A percentile compares a stretch with the other conserved stretches of the same genome.
Evolutionary conservation across 2,113 vertebrate genomes (phyloP).

Genomic region (Zosterops japonicus): DNA sequence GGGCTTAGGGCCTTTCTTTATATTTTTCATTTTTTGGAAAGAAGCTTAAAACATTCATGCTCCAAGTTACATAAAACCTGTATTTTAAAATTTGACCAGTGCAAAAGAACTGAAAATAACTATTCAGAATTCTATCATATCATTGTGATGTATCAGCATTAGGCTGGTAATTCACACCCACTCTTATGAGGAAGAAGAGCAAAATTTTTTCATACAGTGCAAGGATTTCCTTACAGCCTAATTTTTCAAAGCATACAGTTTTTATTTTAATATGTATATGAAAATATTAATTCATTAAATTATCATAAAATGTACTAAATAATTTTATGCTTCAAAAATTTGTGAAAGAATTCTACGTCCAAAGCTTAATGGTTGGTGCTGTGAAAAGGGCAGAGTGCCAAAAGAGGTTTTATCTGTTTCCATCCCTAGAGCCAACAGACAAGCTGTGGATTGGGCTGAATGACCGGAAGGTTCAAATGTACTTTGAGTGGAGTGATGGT

Average conservation of each 20-base stretch:
- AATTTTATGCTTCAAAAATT: neutral
- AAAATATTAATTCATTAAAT: neutral
- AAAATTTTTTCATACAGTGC: neutral
- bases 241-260: neutral
- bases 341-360: neutral
- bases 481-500: conserved; percentile 91
- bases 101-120: neutral
- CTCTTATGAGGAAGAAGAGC: neutral
- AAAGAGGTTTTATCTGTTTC: neutral
- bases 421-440: conserved; percentile 75
- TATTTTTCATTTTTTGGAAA: neutral
- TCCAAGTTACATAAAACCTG: neutral
- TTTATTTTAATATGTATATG: neutral
- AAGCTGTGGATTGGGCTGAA: conserved; percentile 91
- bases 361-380: neutral
- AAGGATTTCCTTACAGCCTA: neutral
- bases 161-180: neutral
- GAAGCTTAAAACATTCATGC: rapidly evolving
- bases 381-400: neutral
- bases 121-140: neutral
- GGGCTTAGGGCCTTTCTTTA: rapidly evolving
- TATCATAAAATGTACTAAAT: neutral
- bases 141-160: neutral
- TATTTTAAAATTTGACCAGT: neutral
- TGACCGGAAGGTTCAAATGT: conserved; percentile 82